These are phyloP conservation scores for Centropristis striata DNA, from an alignment of 2,113 vertebrate species.

Conservation along the genomic window DNA sequence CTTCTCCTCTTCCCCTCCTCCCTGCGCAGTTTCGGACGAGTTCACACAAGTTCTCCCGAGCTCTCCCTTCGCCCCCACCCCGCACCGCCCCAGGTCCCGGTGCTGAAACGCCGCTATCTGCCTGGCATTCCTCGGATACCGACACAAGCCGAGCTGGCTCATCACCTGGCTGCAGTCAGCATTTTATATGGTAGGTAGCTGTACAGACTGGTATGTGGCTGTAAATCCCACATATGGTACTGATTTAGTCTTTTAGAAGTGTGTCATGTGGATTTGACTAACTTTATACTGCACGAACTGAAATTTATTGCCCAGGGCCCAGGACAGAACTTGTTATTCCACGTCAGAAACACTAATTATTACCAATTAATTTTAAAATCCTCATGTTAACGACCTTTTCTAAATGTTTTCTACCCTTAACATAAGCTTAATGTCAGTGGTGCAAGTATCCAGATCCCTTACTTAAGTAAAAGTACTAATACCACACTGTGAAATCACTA, in stretches of 20 bases:
- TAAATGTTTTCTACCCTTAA: neutral
- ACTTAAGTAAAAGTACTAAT: too few relatives aligned
- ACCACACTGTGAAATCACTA: too few relatives aligned
- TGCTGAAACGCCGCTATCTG: constrained; percentile 56
- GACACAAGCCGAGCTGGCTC: constrained; percentile 34
- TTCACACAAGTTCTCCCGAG: constrained; percentile 70
- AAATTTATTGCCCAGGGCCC: neutral
- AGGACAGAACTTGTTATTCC: neutral
- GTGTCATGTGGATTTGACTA: neutral
- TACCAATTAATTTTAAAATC: neutral
- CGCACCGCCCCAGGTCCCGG: constrained; percentile 49
- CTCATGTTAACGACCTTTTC: neutral
- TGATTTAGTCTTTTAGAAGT: neutral
- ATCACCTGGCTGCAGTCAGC: constrained; percentile 62
- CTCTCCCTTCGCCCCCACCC: constrained; percentile 24
- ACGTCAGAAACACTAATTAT: neutral
- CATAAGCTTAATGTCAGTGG: too few relatives aligned
- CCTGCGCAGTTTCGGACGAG: constrained; percentile 59
- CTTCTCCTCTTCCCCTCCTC: constrained; percentile 3
- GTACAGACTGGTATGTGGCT: neutral
- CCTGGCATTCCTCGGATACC: constrained; percentile 79
- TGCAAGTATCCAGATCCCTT: too few relatives aligned
- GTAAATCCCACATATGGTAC: neutral
- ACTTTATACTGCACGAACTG: neutral
- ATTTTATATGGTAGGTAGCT: neutral